Evolutionary conservation across 2,113 vertebrate genomes (phyloP).

Genomic region (Boleophthalmus pectinirostris): DNA sequence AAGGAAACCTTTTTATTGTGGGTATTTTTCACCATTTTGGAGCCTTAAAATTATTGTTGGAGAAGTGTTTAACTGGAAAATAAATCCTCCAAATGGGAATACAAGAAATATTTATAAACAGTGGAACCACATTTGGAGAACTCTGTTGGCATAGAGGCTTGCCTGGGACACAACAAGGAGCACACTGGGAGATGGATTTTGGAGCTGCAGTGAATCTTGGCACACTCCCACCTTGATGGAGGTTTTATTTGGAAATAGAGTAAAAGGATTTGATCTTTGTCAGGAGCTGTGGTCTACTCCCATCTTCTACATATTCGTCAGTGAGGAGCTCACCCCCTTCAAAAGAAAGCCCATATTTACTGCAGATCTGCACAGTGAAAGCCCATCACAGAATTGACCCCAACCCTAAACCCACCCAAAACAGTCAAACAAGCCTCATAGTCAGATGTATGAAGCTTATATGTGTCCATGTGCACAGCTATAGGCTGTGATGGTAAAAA

Average conservation of each 20-base stretch:
- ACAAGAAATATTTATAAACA: conserved; percentile 27
- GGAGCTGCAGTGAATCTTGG: conserved; percentile 39
- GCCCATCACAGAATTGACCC: conserved; percentile 10
- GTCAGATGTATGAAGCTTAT: conserved; percentile 33
- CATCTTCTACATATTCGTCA: neutral
- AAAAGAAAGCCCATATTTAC: conserved; percentile 31
- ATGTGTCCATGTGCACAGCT: conserved; percentile 36
- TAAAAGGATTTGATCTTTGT: conserved; percentile 24
- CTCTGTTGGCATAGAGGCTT: conserved; percentile 33
- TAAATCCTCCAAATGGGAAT: conserved; percentile 38
- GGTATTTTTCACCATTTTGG: neutral
- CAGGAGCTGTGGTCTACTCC: conserved; percentile 32
- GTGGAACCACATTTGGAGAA: conserved; percentile 49
- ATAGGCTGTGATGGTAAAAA: conserved; percentile 42
- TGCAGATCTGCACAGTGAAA: conserved; percentile 35
- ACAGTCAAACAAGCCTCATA: conserved; percentile 25
- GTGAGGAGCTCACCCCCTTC: conserved; percentile 5
- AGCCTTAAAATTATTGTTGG: neutral
- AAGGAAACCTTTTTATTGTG: neutral
- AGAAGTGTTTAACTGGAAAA: conserved; percentile 32
- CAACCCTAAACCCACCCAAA: conserved; percentile 9
- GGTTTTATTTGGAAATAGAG: conserved; percentile 25
- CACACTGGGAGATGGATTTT: conserved; percentile 43
- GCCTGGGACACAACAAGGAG: conserved; percentile 21
- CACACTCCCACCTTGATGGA: conserved; percentile 22